Conservation (phyloP, 2,797 vertebrate genomes). For the Epinephelus malabaricus region DNA sequence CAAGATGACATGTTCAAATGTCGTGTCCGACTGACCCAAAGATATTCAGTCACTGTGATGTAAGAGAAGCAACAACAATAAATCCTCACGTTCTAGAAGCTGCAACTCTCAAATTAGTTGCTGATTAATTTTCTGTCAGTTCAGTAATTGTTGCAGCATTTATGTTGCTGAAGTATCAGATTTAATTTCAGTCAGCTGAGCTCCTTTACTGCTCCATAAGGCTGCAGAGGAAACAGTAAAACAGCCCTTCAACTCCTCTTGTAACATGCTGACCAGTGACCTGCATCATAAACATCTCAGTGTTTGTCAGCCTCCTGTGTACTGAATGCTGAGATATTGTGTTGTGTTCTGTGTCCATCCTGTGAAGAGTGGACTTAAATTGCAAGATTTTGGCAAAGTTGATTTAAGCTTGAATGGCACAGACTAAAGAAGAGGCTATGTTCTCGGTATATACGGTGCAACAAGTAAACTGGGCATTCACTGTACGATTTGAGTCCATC, state of each 20-base stretch:
- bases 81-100: too few species aligned
- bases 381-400: conserved; percentile 31
- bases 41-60: too few species aligned
- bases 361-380: conserved; percentile 27
- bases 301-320: background rate
- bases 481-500: too few species aligned
- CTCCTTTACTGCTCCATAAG: conserved; percentile 19
- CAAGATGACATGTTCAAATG: too few species aligned
- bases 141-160: too few species aligned
- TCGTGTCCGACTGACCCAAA: too few species aligned
- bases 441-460: background rate
- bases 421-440: background rate
- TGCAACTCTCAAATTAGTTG: too few species aligned
- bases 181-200: background rate
- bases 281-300: background rate
- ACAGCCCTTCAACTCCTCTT: background rate
- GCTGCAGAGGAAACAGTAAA: conserved; percentile 26
- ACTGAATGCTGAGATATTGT: background rate
- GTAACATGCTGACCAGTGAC: background rate
- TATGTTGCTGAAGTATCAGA: background rate
- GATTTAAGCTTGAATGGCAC: background rate
- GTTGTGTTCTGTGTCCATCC: conserved; percentile 35
- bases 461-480: background rate
- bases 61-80: too few species aligned
- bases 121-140: too few species aligned